phyloP scores from a whole-genome alignment of 2,797 vertebrate genomes.

The Platalea minor region DNA sequence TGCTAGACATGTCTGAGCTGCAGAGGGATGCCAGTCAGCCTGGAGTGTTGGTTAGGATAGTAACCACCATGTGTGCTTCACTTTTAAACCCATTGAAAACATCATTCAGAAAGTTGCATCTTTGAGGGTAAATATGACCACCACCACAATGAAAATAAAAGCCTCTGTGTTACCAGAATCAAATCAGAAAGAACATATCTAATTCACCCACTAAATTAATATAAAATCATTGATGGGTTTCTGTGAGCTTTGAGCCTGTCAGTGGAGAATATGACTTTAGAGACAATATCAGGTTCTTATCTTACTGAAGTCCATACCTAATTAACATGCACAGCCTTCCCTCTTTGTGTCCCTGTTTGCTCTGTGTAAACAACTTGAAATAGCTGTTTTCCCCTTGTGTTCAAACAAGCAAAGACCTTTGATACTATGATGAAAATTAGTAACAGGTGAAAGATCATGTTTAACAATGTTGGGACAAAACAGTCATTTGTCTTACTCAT shows the following conservation, averaged over 20 bases:
- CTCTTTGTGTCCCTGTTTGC: slow-evolving; percentile 15
- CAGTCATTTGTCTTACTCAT: background rate
- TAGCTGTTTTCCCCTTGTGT: background rate
- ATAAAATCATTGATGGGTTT: background rate
- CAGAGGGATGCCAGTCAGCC: background rate
- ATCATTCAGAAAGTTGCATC: background rate
- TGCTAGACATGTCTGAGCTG: background rate
- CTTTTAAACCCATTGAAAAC: background rate
- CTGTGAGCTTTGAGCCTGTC: background rate
- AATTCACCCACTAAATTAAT: background rate
- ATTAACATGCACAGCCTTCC: slow-evolving; percentile 28
- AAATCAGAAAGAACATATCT: background rate
- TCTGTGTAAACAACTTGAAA: slow-evolving; percentile 44
- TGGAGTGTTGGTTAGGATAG: background rate
- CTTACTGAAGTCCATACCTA: background rate
- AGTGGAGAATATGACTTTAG: background rate
- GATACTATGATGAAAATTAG: slow-evolving; percentile 39
- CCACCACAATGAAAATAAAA: background rate
- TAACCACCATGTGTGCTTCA: background rate
- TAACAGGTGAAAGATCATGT: slow-evolving; percentile 42
- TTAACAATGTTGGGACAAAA: background rate
- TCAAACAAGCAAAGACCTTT: slow-evolving; percentile 19
- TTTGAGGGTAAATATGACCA: background rate
- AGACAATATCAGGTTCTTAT: background rate
- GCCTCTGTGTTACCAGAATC: background rate